Base-by-base conservation (phyloP, 2,797 vertebrate species). In the Lagothrix lagotricha region DNA sequence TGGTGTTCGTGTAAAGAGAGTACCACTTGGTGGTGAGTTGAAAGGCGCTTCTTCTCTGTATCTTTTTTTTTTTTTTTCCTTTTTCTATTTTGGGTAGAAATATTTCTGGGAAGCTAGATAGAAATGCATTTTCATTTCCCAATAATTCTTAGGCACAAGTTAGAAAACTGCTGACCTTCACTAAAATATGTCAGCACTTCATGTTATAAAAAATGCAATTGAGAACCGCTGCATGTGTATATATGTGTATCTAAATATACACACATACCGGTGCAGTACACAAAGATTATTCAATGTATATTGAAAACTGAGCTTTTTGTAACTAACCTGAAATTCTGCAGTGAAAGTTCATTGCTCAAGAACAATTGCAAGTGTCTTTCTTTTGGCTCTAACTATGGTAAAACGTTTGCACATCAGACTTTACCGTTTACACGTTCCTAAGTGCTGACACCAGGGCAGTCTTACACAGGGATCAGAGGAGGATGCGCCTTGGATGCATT, bases 141-240 rank as follows among this genome's bases (percentile, higher is more conserved):
- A 98, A 98, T 97, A 98, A 98, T 98, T 98, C 98, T 98, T 98
- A 99, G 99, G 99, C 99, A 99, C 98, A 24, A 98, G 98, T 98
- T 99, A 99, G 97, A 99, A 99, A 99, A 99, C 97, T 97, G 98
- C 98, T 99, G 98, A 99, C 98, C 97, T 94, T 98, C 97, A 98
- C 97, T 98, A 98, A 98, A 98, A 98, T 98, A 99, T 88, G 98
- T 99, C 98, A 99, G 99, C 98, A 97, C 97, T 98, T 98, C 96
- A 67, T 96, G 97, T 97, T 98, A 99, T 99, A 98, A 98, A 99
- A 99, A 98, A 98, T 96, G 98, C 98, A 98, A 98, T 98, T 98
- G 94, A 95, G 98, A 98, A 98, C 89, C 54, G 96, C 98, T 88
- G 96, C 95, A 50, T 95, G 97, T 98, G 97, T 98, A 97, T 97